Percentiles rank a stretch among this genome's conserved stretches.
These are phyloP conservation scores for Galendromus occidentalis DNA, from an alignment of 1,140 invertebrate species.

Conservation along the genomic window DNA sequence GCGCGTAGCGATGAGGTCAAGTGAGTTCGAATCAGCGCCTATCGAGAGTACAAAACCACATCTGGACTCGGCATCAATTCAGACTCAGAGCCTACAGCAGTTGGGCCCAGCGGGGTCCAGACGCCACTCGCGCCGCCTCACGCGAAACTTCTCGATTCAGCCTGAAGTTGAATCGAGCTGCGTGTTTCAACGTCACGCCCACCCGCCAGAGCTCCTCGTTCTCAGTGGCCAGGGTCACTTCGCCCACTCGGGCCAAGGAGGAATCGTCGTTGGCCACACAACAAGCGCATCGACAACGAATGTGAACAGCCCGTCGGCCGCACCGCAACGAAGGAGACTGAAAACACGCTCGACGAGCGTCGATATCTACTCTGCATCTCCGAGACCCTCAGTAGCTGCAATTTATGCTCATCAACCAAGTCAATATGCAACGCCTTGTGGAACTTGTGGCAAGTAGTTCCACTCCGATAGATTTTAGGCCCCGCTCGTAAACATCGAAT, in stretches of 20 bases:
- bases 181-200: neutral
- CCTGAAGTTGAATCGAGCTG: conserved; percentile 6
- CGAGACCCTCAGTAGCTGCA: neutral
- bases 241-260: neutral
- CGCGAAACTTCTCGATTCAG: conserved; percentile 10
- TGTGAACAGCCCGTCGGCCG: neutral
- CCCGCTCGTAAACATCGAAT: too few relatives aligned
- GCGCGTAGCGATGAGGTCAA: conserved; percentile 9
- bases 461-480: too few relatives aligned
- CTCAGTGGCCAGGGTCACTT: neutral
- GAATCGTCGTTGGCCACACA: neutral
- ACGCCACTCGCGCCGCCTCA: neutral
- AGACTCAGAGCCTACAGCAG: neutral
- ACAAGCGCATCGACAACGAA: neutral
- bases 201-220: neutral
- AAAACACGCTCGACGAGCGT: conserved; percentile 6
- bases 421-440: conserved; percentile 11
- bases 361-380: conserved; percentile 1
- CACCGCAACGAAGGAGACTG: neutral
- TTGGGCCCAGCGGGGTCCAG: neutral
- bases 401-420: neutral
- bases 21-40: conserved; percentile 7
- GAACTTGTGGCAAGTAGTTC: neutral
- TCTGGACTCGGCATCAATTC: neutral
- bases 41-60: conserved; percentile 10